Percentiles rank a stretch among this genome's conserved stretches.
These are phyloP conservation scores for Drosophila rubida DNA, from an alignment of 2,888 invertebrate species.

Conservation along the genomic window DNA sequence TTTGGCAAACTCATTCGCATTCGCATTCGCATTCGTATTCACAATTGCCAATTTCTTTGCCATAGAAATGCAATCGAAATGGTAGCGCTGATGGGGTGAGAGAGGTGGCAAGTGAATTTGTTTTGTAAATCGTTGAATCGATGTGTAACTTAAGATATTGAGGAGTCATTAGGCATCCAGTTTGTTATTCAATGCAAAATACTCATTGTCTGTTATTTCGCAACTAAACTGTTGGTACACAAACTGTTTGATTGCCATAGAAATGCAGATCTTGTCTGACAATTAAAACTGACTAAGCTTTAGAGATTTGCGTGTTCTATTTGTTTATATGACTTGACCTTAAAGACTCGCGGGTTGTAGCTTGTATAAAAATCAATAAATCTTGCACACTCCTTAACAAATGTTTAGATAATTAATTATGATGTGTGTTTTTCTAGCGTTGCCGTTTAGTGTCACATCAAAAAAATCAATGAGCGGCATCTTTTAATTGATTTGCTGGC, in stretches of 20 bases:
- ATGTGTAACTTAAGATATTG: neutral
- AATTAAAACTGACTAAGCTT: no score
- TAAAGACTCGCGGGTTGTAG: neutral
- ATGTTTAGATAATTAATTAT: neutral
- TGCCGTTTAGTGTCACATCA: neutral
- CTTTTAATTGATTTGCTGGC: neutral
- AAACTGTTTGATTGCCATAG: no score
- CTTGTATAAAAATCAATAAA: neutral
- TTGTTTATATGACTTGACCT: neutral
- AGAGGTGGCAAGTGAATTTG: neutral
- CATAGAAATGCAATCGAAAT: neutral
- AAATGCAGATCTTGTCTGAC: no score
- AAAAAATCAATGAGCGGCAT: neutral
- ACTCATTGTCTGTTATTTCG: neutral
- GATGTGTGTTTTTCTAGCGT: neutral
- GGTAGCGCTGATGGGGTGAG: neutral
- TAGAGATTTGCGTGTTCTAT: no score
- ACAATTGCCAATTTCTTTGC: slow-evolving; percentile 12
- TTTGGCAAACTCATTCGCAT: slow-evolving; percentile 6
- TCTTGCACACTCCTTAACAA: neutral
- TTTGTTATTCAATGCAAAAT: neutral
- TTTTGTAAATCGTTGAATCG: neutral
- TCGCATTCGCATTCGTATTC: neutral
- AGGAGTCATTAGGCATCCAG: neutral
- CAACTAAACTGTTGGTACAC: neutral